Percentiles rank a stretch among this genome's conserved stretches.
These are phyloP conservation scores for Nanorana parkeri DNA, from an alignment of 2,113 vertebrate species.

Conservation along the genomic window DNA sequence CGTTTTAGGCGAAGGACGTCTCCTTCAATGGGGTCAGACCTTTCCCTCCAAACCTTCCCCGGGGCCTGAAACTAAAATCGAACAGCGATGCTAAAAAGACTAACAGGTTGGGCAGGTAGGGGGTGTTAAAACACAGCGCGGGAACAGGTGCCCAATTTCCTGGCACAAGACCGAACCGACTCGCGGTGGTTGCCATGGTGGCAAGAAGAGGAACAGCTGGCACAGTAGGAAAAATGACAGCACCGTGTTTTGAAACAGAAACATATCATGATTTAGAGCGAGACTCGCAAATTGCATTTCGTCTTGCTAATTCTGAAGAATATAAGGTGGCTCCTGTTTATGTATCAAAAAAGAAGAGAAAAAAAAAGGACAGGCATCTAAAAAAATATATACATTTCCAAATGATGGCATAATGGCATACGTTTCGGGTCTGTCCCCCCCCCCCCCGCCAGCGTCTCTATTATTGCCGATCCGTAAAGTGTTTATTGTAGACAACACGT, in stretches of 20 bases:
- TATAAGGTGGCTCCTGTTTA: slow-evolving; percentile 30
- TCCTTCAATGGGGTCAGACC: background rate
- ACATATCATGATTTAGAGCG: slow-evolving; percentile 48
- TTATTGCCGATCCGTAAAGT: slow-evolving; percentile 21
- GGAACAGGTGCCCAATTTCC: slow-evolving; percentile 54
- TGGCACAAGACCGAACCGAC: slow-evolving; percentile 53
- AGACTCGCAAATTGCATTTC: slow-evolving; percentile 51
- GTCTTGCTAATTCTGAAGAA: slow-evolving; percentile 35
- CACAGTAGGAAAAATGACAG: slow-evolving; percentile 55
- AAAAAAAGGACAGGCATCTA: background rate
- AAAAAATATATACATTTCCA: background rate
- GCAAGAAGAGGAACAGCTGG: slow-evolving; percentile 52
- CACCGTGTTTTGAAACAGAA: slow-evolving; percentile 53
- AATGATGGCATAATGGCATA: no score
- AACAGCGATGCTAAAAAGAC: slow-evolving; percentile 30
- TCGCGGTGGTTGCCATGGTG: slow-evolving; percentile 53
- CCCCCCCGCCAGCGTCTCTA: no score
- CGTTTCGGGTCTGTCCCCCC: no score
- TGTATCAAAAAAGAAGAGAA: background rate
- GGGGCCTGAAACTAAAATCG: background rate
- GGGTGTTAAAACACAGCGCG: slow-evolving; percentile 25
- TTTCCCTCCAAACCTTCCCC: background rate
- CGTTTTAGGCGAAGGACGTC: no score
- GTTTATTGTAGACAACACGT: slow-evolving; percentile 17
- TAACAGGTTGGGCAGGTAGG: slow-evolving; percentile 47